Base-by-base conservation (phyloP, 2,888 invertebrate genomes). In the Drosophila crucigera region DNA sequence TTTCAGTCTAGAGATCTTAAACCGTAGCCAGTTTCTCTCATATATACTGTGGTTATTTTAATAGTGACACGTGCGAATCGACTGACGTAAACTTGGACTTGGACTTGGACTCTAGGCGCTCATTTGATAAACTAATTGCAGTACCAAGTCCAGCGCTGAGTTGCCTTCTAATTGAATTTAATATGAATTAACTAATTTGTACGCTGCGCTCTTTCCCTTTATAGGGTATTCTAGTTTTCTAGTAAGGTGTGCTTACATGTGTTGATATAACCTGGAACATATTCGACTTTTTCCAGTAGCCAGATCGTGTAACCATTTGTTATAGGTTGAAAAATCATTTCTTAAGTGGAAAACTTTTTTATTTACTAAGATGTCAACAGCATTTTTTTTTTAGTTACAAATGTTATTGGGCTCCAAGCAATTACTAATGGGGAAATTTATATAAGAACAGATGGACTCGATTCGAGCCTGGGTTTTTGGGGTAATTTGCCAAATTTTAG, bases 121-220 rank as follows among this genome's bases (percentile, higher is more conserved):
- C 88, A 77, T 87, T 85, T 84, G 83, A 79, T 87, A 84, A 78
- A 73, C 84, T 82, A 89, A 89, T 87, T 85, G 76, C 56, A 19
- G 63, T 67, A 22, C 61, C 59, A 62, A 37, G 11, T 35, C 16
- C 10, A 5, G 14, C 19, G 68, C 61, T 59, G 54, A 53, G 62
- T 78, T 41, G 78, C 63, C 50, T 55, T 68, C 66, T 69, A 86
- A 86, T 86, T 86, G 88, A 87, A 86, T 89, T 84, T 79, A 73
- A 84, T 85, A 82, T 84, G 73, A 86, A 87, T 86, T 87, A 84
- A 87, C 83, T 79, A 84, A 86, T 87, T 86, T 79, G 68, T 67
- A 67, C 70, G 80, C 83, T 76, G 74, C 52, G 60, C 65, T 60
- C 82, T 7, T 6, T n/a, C 68, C 60, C 72, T 87, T 78, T 2